Conservation (phyloP, 2,797 vertebrate species). For the Coregonus suidteri region DNA sequence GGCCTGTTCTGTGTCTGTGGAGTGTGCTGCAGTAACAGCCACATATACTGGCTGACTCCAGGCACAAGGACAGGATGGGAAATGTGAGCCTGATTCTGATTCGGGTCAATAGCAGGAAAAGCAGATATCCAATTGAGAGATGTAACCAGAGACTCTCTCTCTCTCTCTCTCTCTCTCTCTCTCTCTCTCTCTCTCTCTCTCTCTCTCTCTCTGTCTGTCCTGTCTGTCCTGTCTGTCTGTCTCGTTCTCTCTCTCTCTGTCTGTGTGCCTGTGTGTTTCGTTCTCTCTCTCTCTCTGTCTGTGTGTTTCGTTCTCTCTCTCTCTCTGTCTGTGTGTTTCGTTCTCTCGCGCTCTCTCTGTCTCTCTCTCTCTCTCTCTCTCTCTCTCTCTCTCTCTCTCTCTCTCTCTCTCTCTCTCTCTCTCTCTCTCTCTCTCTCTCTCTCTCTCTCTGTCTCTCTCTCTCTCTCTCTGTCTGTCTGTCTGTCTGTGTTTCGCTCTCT, state of each 20-base stretch:
- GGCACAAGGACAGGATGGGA: constrained; percentile 41
- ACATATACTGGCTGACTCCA: constrained; percentile 34
- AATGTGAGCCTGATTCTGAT: constrained; percentile 47
- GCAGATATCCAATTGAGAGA: constrained; percentile 40
- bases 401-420: no score
- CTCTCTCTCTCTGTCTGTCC: constrained; percentile 41
- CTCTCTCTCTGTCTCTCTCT: background rate
- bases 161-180: constrained; percentile 61
- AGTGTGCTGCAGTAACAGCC: constrained; percentile 22
- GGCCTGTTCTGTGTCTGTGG: constrained; percentile 27
- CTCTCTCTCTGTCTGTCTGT: no score
- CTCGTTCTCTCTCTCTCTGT: no score
- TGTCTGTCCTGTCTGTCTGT: no score
- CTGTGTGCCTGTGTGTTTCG: no score
- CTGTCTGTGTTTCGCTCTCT: background rate
- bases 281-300: no score
- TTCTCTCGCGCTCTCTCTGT: no score
- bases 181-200: constrained; percentile 57
- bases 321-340: background rate
- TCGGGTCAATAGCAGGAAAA: constrained; percentile 58
- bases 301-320: no score
- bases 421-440: background rate
- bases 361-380: no score
- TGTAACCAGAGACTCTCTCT: constrained; percentile 57
- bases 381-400: no score